A percentile compares a stretch with the other conserved stretches of the same genome.
These are phyloP conservation scores for Epirrita christyi DNA, from an alignment of 2,888 invertebrate species.

Conservation along the genomic window DNA sequence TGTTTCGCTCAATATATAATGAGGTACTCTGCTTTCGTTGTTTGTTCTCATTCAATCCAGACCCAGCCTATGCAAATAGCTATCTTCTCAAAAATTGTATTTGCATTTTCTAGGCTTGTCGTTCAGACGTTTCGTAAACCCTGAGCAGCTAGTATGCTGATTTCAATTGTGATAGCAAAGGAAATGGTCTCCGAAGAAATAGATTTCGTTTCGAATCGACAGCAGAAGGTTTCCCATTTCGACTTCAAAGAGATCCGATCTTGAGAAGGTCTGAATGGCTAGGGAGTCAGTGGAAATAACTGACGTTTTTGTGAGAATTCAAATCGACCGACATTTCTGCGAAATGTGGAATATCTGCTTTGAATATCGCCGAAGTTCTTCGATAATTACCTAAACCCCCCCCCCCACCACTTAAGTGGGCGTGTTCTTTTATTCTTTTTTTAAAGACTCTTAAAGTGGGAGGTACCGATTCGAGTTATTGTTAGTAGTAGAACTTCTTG, in stretches of 20 bases:
- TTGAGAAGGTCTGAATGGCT: neutral
- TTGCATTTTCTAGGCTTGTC: too few species aligned
- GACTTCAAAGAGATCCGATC: constrained; percentile 10
- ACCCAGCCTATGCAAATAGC: too few species aligned
- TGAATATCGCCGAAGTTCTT: constrained; percentile 3
- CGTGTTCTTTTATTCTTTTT: too few species aligned
- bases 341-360: constrained; percentile 3
- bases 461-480: too few species aligned
- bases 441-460: too few species aligned
- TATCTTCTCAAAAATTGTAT: too few species aligned
- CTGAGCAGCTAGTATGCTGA: neutral
- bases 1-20: too few species aligned
- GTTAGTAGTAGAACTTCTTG: too few species aligned
- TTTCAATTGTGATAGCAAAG: neutral
- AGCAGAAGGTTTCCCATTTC: neutral
- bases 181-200: neutral
- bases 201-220: neutral
- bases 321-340: neutral
- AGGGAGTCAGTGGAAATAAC: neutral
- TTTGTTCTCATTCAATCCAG: too few species aligned
- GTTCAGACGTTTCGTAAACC: neutral
- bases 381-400: too few species aligned
- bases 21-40: too few species aligned
- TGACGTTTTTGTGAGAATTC: neutral
- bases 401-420: too few species aligned